Percentiles rank a stretch among this genome's conserved stretches.
Conservation (phyloP, 2,797 vertebrate genomes). For the Xenentodon cancila region DNA sequence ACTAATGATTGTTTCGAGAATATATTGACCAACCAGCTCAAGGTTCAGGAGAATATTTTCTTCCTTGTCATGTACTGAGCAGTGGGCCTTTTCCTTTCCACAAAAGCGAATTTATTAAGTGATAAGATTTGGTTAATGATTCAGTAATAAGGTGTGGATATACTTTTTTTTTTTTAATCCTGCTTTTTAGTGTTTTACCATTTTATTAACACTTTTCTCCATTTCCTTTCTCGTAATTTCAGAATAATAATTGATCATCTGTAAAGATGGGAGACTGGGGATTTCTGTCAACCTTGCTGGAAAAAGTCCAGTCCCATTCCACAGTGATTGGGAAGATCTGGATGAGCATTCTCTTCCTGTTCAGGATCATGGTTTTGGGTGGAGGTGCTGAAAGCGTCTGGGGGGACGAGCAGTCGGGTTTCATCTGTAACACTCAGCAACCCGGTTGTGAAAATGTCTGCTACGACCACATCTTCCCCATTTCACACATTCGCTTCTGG, state of each 20-base stretch:
- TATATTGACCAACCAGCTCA: conserved; percentile 7
- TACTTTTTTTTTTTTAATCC: neutral
- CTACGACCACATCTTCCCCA: conserved; percentile 94
- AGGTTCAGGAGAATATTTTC: neutral
- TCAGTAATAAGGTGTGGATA: neutral
- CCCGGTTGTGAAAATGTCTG: conserved; percentile 97
- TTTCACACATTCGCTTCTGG: conserved; percentile 98
- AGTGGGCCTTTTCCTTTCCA: neutral
- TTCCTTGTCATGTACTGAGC: conserved; percentile 2
- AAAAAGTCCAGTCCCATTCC: conserved; percentile 94
- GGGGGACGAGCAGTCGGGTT: conserved; percentile 94
- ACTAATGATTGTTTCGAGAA: conserved; percentile 30
- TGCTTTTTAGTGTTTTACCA: too few relatives aligned
- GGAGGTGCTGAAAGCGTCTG: conserved; percentile 93
- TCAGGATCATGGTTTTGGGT: conserved; percentile 94
- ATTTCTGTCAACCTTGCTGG: conserved; percentile 89
- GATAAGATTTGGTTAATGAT: conserved; percentile 36
- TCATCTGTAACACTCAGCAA: conserved; percentile 92
- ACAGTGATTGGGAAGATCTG: conserved; percentile 96
- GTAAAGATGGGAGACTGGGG: conserved; percentile 93
- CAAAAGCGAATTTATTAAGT: conserved; percentile 21
- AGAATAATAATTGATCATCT: conserved; percentile 43
- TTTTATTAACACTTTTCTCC: neutral
- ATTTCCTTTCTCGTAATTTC: conserved; percentile 16
- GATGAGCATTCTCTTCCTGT: conserved; percentile 96